Evolutionary conservation across 1,140 invertebrate species (phyloP).

Genomic region (Lordiphosa collinella): DNA sequence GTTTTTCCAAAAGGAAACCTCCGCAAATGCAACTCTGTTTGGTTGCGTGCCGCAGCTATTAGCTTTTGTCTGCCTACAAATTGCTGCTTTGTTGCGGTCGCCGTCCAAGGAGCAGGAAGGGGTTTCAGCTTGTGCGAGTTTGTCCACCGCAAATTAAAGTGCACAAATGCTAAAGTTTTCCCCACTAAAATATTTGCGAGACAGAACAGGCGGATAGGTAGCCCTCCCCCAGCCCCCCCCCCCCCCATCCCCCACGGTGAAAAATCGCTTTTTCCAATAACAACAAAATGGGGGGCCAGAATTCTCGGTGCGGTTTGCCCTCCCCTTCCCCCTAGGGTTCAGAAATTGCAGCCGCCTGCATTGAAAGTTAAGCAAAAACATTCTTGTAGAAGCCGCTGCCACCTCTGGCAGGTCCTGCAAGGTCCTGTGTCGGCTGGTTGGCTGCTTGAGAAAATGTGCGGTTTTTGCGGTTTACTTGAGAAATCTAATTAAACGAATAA

Average conservation of each 20-base stretch:
- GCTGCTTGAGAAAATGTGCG: conserved; percentile 68
- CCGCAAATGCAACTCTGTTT: conserved; percentile 7
- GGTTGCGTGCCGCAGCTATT: conserved; percentile 33
- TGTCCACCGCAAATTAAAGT: conserved; percentile 68
- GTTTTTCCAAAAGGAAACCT: no score
- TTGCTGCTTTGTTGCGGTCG: conserved; percentile 68
- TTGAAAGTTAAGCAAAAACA: conserved; percentile 37
- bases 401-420: conserved; percentile 14
- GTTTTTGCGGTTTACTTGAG: conserved; percentile 70
- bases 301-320: conserved; percentile 43
- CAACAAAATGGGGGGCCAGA: no score
- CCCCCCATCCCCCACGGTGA: conserved; percentile 8
- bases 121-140: conserved; percentile 40
- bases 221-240: not conserved
- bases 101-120: conserved; percentile 18
- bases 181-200: conserved; percentile 41
- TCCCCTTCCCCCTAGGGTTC: not conserved
- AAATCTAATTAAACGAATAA: conserved; percentile 78
- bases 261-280: conserved; percentile 69
- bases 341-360: conserved; percentile 61
- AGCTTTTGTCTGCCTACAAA: conserved; percentile 60
- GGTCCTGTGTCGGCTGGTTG: conserved; percentile 3
- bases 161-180: conserved; percentile 65
- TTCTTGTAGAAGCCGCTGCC: conserved; percentile 36
- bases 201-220: conserved; percentile 9